Evolutionary conservation across 2,888 invertebrate species (phyloP).

Genomic region (Timema cristinae): DNA sequence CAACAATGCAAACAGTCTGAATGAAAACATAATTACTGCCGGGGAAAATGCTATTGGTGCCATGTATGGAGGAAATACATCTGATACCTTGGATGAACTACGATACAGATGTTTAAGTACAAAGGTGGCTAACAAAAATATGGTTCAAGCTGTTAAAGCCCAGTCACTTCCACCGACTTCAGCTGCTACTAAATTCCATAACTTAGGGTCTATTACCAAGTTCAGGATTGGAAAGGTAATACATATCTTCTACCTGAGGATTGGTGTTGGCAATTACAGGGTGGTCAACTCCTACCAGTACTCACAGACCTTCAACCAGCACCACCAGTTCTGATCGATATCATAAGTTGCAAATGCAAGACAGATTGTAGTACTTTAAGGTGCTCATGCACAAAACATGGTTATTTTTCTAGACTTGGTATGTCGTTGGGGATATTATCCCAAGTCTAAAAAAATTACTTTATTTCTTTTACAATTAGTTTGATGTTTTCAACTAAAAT

Average conservation of each 20-base stretch:
- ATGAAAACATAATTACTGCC: conserved; percentile 3
- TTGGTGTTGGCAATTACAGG: neutral
- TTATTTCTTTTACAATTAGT: conserved; percentile 2
- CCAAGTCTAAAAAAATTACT: neutral
- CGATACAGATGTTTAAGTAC: too few relatives aligned
- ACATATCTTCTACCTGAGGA: neutral
- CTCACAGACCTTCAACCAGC: too few relatives aligned
- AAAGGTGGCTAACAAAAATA: too few relatives aligned
- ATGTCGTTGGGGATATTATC: neutral
- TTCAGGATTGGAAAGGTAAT: conserved; percentile 1
- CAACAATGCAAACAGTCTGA: neutral
- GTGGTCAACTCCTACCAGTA: too few relatives aligned
- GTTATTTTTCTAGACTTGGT: neutral
- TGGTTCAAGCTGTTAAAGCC: neutral
- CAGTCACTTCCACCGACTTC: conserved; percentile 4
- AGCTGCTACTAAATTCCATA: conserved; percentile 9
- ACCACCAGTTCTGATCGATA: too few relatives aligned
- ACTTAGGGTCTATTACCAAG: neutral
- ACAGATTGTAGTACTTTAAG: too few relatives aligned
- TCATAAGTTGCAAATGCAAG: too few relatives aligned
- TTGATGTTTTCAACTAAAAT: neutral
- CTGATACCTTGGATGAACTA: too few relatives aligned
- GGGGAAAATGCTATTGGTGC: conserved; percentile 1
- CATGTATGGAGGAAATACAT: too few relatives aligned
- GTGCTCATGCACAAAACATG: conserved; percentile 1